phyloP scores from a whole-genome alignment of 37 sponge, comb jelly and placozoan genomes.

The Oscarella lobularis region DNA sequence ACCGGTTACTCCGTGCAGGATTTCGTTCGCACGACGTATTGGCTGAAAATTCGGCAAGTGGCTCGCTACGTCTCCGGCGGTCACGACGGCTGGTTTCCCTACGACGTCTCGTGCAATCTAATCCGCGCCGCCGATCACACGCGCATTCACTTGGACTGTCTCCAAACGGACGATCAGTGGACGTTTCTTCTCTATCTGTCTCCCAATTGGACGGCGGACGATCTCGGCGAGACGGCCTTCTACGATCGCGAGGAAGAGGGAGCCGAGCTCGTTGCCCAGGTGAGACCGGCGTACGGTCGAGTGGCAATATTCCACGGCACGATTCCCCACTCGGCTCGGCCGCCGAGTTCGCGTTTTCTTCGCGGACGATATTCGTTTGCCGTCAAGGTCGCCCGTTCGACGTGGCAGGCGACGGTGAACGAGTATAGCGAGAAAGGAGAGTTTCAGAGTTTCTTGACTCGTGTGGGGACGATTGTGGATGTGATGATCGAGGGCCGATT shows the following conservation, averaged over 20 bases:
- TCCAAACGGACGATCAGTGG: conserved; percentile 6
- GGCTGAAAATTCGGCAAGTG: conserved; percentile 2
- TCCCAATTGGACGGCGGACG: conserved; percentile 6
- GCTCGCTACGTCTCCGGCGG: conserved; percentile 1
- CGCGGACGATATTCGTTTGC: conserved; percentile 21
- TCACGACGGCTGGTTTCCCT: conserved; percentile 21
- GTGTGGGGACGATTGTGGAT: too few relatives aligned
- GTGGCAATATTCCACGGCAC: conserved; percentile 22
- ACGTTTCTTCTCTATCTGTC: conserved; percentile 24
- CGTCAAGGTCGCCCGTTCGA: conserved; percentile 19
- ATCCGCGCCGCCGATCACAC: conserved; percentile 26
- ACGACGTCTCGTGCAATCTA: conserved; percentile 26
- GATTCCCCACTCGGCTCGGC: conserved; percentile 26
- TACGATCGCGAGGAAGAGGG: conserved; percentile 8
- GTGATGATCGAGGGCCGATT: too few relatives aligned
- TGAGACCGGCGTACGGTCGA: conserved; percentile 19
- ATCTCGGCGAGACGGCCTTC: conserved; percentile 23
- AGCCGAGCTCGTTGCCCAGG: conserved; percentile 11
- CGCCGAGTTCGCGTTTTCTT: conserved; percentile 9
- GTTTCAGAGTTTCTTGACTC: too few relatives aligned
- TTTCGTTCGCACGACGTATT: conserved; percentile 13
- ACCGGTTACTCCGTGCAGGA: conserved; percentile 1
- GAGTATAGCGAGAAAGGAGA: not conserved
- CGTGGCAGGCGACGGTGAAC: not conserved
- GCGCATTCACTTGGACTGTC: conserved; percentile 17